Conservation (phyloP, 1,140 invertebrate species). For the Nephila pilipes region DNA sequence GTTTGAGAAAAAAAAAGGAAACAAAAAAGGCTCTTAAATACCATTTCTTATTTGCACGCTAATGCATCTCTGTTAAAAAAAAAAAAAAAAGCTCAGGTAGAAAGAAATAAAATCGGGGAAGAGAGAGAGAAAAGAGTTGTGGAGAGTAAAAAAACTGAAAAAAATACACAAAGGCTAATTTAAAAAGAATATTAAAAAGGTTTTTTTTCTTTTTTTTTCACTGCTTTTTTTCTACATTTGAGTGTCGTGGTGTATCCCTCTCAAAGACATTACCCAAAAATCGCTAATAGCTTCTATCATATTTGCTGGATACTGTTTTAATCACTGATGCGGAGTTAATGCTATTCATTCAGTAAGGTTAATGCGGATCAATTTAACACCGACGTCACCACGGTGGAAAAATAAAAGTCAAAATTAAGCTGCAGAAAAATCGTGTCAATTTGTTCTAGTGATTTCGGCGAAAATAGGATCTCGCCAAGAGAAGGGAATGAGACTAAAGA, state of each 20-base stretch:
- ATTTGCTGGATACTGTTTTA: slow-evolving; percentile 71
- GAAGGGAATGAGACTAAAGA: slow-evolving; percentile 2
- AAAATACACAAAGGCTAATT: background rate
- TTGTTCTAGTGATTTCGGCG: slow-evolving; percentile 77
- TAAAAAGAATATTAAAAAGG: slow-evolving; percentile 2
- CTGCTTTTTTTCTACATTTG: background rate
- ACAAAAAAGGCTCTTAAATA: slow-evolving; percentile 74
- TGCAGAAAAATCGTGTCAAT: slow-evolving; percentile 77
- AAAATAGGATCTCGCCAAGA: slow-evolving; percentile 67
- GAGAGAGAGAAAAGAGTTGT: background rate
- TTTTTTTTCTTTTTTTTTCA: background rate
- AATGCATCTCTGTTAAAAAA: slow-evolving; percentile 59
- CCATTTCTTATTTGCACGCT: slow-evolving; percentile 74
- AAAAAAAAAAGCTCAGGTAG: slow-evolving; percentile 58
- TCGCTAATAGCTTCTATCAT: slow-evolving; percentile 74
- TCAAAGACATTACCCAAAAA: slow-evolving; percentile 62
- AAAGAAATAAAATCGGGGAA: slow-evolving; percentile 28
- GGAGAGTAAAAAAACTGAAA: background rate
- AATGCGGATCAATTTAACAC: slow-evolving; percentile 76
- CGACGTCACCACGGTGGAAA: slow-evolving; percentile 59
- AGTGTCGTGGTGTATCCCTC: slow-evolving; percentile 1
- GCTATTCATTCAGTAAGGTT: slow-evolving; percentile 70
- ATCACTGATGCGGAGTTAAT: slow-evolving; percentile 57
- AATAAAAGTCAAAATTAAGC: slow-evolving; percentile 75
- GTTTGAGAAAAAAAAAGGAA: slow-evolving; percentile 25